Base-by-base conservation (phyloP, 2,797 vertebrate species). In the Eremophila alpestris region DNA sequence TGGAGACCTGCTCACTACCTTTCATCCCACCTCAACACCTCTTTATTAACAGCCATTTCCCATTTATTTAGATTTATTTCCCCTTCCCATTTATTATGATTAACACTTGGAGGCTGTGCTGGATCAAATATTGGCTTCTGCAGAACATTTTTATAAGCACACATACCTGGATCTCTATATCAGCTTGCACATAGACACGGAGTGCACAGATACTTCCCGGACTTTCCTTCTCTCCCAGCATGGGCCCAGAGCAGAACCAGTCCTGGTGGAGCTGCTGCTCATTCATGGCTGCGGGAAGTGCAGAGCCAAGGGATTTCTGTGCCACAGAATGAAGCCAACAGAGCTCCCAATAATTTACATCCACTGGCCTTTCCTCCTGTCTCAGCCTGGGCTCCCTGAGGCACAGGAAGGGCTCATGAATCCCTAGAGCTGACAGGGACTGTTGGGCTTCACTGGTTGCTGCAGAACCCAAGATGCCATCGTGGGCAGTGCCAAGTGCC, bases 101-200 rank as follows among this genome's bases (percentile, higher is more conserved):
- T 91, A 94, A 80, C 89, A 46, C 78, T 48, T 52, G 38, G 22
- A 89, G 84, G 56, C 79, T 85, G 89, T 7, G 17, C 64, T 70
- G 81, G 71, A 91, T 77, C 89, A 79, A 82, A 43, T 49, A 70
- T 5, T 80, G 83, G 78, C 60, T 94, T 80, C 80, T 83, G 56
- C 58, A 63, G 74, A 32, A 49, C 36, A 4, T 20, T 85, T 69
- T 52, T 70, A 80, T 56, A 43, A 59, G 65, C 29, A 60, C 70
- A 8, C 22, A 38, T 20, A n/a, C 10, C 27, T 49, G 13, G 21
- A 27, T 43, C 59, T 40, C 12, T 43, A 22, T 4, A 38, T 58
- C 65, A 48, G n/a, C 78, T 54, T 15, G 13, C 26, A 10, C 65
- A 21, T 1, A 19, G 9, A 22, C 9, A 52, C 2, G 23, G 43